Percentiles rank a stretch among this genome's conserved stretches.
These are phyloP conservation scores for Myotis myotis DNA, from an alignment of 2,797 vertebrate genomes.

Conservation along the genomic window DNA sequence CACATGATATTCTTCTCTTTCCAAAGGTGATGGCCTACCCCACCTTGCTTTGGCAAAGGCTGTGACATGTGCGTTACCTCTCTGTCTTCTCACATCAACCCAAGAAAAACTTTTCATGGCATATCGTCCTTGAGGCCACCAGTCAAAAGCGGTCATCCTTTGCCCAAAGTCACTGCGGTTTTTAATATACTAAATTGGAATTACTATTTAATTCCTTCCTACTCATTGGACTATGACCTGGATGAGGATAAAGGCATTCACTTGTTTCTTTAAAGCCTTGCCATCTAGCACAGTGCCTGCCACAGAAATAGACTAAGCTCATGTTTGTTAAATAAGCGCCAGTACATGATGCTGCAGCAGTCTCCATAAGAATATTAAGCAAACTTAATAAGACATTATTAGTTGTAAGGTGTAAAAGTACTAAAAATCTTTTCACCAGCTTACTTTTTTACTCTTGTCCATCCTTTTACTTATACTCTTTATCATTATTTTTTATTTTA, in stretches of 20 bases:
- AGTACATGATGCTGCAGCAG: neutral
- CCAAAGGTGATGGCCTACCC: rapidly evolving
- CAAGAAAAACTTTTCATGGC: neutral
- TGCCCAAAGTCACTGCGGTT: neutral
- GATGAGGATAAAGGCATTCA: neutral
- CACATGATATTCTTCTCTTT: neutral
- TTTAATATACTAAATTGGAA: neutral
- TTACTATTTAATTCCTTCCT: neutral
- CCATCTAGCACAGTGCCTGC: neutral
- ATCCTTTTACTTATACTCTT: neutral
- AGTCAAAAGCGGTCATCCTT: neutral
- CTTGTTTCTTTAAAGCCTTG: neutral
- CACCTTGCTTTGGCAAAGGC: neutral
- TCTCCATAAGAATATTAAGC: neutral
- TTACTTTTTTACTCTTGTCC: neutral
- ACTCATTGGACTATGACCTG: neutral
- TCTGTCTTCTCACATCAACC: neutral
- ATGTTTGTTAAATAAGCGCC: neutral
- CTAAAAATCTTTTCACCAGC: neutral
- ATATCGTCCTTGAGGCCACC: neutral
- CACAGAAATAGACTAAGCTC: neutral
- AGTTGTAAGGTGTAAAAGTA: neutral
- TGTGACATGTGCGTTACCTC: neutral
- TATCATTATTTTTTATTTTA: neutral
- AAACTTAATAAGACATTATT: neutral